phyloP scores from a whole-genome alignment of 1,140 invertebrate genomes.

The Notospermus geniculatus region DNA sequence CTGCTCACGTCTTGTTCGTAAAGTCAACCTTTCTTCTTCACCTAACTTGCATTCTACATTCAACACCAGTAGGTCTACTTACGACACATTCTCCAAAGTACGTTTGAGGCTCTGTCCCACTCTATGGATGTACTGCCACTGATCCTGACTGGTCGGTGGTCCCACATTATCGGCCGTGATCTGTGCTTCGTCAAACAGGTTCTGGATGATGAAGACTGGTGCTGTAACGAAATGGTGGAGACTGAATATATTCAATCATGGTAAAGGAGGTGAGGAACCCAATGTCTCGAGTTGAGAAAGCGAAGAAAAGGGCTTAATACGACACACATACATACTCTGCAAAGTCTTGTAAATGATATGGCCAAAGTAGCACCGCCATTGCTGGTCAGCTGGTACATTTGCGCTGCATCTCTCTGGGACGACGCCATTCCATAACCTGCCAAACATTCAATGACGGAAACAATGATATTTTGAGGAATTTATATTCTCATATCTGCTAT shows the following conservation, averaged over 20 bases:
- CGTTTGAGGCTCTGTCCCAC: constrained; percentile 76
- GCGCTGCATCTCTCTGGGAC: constrained; percentile 73
- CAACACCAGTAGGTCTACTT: too few species aligned
- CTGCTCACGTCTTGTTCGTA: not conserved
- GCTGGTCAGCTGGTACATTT: constrained; percentile 66
- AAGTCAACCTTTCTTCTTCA: too few species aligned
- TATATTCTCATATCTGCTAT: too few species aligned
- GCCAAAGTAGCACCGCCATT: constrained; percentile 90
- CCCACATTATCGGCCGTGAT: constrained; percentile 75
- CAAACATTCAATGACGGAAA: constrained; percentile 4
- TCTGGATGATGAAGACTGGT: constrained; percentile 90
- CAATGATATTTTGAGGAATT: too few species aligned
- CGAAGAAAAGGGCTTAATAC: not conserved
- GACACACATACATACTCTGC: constrained; percentile 64
- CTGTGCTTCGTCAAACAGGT: constrained; percentile 92
- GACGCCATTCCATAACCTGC: constrained; percentile 73
- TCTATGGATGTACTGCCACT: constrained; percentile 90
- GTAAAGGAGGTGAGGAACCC: too few species aligned
- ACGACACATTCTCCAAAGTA: constrained; percentile 79
- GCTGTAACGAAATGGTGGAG: too few species aligned
- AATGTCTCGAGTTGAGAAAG: not conserved
- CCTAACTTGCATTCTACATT: too few species aligned
- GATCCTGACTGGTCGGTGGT: constrained; percentile 77
- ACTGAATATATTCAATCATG: too few species aligned
- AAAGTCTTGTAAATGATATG: constrained; percentile 84